Evolutionary conservation across 2,888 invertebrate genomes (phyloP), one percentile per base, ranked within the genome.

Genomic region (Drosophila pseudotalamancana): DNA sequence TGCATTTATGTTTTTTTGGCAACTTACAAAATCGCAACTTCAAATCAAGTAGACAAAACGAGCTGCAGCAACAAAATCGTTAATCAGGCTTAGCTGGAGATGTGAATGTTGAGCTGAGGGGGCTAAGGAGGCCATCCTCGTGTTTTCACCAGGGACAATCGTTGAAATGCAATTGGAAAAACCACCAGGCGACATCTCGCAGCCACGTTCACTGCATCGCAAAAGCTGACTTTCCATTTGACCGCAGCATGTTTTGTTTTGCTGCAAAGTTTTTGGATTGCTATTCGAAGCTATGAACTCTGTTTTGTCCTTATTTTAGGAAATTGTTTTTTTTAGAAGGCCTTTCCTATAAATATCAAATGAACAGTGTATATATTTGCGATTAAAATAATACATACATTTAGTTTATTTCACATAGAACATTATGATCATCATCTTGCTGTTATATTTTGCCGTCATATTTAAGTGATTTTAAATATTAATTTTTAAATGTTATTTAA

Each of bases 151-250:
- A 62, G 64, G 72, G 79, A 76, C 72, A 65, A 55, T 66, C 70
- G 53, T 25, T 37, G 32, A 61, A 73, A 69, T 74, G 68, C 59
- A 84, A 61, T 77, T 75, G 75, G 84, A 67, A 81, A 77, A 81
- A 72, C 78, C 81, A 23, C 35, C 48, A 53, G 57, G 56, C 61
- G 59, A 59, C 61, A 40, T 55, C 34, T 29, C 21, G 21, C 54
- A 49, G 51, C 59, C 35, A 63, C 77, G 57, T 64, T 80, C 76
- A 65, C 66, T 60, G 50, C 19, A 31, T 49, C 37, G 45, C 59
- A 53, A 68, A 75, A 81, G 65, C 59, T 82, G 78, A 81, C 81
- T 82, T 82, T 82, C 81, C 78, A 76, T 82, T 84, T 76, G 81
- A 84, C 81, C 78, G 78, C 73, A 76, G 78, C 76, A 55, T 51